A percentile compares a stretch with the other conserved stretches of the same genome.
Conservation (phyloP, 1,140 invertebrate species). For the Cyphomyrmex costatus region DNA sequence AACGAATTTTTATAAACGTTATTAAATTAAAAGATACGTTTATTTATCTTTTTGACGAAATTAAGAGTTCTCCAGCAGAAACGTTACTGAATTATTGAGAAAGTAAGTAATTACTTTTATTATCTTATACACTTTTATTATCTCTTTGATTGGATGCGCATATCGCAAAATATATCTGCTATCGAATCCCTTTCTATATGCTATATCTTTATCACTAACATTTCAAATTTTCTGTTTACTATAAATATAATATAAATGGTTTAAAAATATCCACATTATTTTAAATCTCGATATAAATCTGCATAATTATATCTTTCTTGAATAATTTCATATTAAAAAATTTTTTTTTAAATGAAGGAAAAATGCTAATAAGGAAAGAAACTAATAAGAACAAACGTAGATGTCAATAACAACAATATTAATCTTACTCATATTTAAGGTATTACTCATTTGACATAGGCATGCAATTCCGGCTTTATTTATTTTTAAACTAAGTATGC, state of each 20-base stretch:
- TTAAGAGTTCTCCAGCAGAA: not conserved
- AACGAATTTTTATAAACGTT: too few species aligned
- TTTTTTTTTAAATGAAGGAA: too few species aligned
- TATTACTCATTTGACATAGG: too few species aligned
- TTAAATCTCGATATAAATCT: too few species aligned
- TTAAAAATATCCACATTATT: not conserved
- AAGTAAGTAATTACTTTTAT: not conserved
- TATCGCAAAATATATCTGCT: not conserved
- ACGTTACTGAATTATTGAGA: not conserved
- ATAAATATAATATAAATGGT: conserved; percentile 10
- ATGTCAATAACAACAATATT: too few species aligned
- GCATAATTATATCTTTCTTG: not conserved
- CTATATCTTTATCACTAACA: not conserved
- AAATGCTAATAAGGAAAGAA: too few species aligned
- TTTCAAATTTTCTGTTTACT: not conserved
- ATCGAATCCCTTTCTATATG: not conserved
- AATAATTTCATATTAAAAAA: conserved; percentile 7
- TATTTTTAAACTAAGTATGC: too few species aligned
- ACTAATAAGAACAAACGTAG: too few species aligned
- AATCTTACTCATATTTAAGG: too few species aligned
- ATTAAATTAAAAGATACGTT: not conserved
- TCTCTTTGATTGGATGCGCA: not conserved
- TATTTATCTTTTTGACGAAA: not conserved
- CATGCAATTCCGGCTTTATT: too few species aligned
- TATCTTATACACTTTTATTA: not conserved